Evolutionary conservation across 2,113 vertebrate species (phyloP).

Genomic region (Xiphophorus couchianus): DNA sequence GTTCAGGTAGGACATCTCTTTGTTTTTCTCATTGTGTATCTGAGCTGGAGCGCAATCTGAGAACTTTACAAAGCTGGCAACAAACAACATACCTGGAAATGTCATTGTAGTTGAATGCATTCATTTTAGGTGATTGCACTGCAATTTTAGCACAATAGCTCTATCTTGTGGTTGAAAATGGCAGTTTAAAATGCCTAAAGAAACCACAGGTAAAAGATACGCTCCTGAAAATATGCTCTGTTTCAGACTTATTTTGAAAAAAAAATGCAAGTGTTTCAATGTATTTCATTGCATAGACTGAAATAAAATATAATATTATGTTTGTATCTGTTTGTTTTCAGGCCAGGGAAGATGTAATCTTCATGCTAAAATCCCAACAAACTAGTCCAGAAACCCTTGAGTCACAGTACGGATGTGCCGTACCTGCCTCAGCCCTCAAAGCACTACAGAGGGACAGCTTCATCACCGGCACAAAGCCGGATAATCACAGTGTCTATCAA

Average conservation of each 20-base stretch:
- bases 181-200: slow-evolving; percentile 7
- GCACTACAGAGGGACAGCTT: slow-evolving; percentile 88
- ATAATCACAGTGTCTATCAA: slow-evolving; percentile 88
- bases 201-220: not conserved
- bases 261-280: not conserved
- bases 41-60: slow-evolving; percentile 6
- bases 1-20: slow-evolving; percentile 84
- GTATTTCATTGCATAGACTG: not conserved
- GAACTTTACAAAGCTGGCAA: not conserved
- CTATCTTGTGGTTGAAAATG: slow-evolving; percentile 62
- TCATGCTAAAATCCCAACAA: slow-evolving; percentile 89
- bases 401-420: slow-evolving; percentile 87
- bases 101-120: not conserved
- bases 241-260: not conserved
- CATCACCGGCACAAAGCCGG: slow-evolving; percentile 81
- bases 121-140: not conserved
- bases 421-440: slow-evolving; percentile 86
- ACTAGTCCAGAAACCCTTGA: slow-evolving; percentile 85
- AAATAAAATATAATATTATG: not conserved
- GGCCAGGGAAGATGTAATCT: slow-evolving; percentile 96
- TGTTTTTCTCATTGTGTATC: not conserved
- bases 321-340: slow-evolving; percentile 58
- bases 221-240: too few relatives aligned
- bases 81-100: not conserved
- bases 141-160: slow-evolving; percentile 46